Conservation (phyloP, 2,797 vertebrate species). For the Thalassophryne amazonica region DNA sequence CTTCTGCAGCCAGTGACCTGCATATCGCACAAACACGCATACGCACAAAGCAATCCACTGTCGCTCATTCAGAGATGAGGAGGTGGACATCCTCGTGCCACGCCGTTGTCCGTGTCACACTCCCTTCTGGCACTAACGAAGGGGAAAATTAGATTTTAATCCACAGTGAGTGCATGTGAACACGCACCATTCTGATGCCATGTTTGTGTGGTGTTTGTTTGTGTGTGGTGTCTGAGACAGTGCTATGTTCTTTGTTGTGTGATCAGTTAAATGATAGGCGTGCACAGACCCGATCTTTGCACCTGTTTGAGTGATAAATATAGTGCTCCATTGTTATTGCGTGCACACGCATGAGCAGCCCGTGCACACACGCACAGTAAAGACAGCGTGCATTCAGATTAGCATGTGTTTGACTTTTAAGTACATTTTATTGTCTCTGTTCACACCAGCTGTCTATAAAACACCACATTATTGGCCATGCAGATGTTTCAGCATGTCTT, state of each 20-base stretch:
- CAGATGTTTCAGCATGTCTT: too few relatives aligned
- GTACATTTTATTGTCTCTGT: too few relatives aligned
- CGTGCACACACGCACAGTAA: constrained; percentile 14
- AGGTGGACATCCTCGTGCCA: constrained; percentile 28
- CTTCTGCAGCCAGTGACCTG: constrained; percentile 59
- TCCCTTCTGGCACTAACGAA: constrained; percentile 39
- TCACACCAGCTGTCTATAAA: too few relatives aligned
- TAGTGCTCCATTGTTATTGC: constrained; percentile 9
- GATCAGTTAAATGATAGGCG: constrained; percentile 67
- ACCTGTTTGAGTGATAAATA: constrained; percentile 3
- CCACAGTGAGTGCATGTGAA: constrained; percentile 6
- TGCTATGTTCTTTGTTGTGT: constrained; percentile 22
- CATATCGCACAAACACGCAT: constrained; percentile 27
- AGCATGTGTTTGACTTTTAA: too few relatives aligned
- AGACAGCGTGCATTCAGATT: neutral
- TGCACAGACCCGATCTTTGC: constrained; percentile 24
- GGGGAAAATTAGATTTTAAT: constrained; percentile 49
- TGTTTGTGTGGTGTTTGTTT: neutral
- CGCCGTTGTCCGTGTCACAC: constrained; percentile 32
- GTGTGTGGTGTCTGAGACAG: constrained; percentile 11
- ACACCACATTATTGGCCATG: too few relatives aligned
- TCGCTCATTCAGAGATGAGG: constrained; percentile 41
- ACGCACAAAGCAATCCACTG: constrained; percentile 14
- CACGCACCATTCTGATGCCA: neutral
- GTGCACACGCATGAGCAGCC: too few relatives aligned